Evolutionary conservation across 2,113 vertebrate species (phyloP), one percentile per base, ranked within the genome.

Genomic region (Carassius gibelio): DNA sequence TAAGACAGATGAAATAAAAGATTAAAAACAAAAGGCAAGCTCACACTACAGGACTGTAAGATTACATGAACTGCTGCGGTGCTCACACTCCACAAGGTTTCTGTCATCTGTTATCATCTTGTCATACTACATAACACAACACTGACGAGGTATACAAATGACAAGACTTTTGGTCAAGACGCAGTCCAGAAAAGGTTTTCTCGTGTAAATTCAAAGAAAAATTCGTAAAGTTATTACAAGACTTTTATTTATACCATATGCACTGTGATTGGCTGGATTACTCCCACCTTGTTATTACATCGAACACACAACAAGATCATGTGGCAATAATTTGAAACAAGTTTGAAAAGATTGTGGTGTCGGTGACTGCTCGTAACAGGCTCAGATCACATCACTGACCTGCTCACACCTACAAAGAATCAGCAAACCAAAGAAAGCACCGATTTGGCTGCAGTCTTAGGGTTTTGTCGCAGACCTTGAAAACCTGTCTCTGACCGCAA

Each of bases 1-100:
- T 42, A 94, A 38, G 17, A 66, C 3, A 45, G 42, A 42, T 13
- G 8, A 42, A 45, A 8, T 3, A 57, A 34, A 23, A 57, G 8
- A 45, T 45, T 45, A 15, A 52, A 52, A 52, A 52, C 50, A 15
- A 15, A 15, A 14, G 50, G 50, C 55, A 57, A 57, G 55, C 55
- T 57, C 55, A 7, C 55, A 57, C 15, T 19, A 7, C 55, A 19
- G 17, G 17, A 19, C 55, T 57, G 55, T 57, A 57, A 2, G 17
- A 57, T 15, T 57, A 57, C 55, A 6, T 57, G 15, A 57, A 57
- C 19, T 57, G 15, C 1, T 55, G 55, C 19, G 62, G 1, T 64
- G 5, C 4, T 64, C 23, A 30, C 4, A 26, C 62, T 26, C 21
- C 61, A 64, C 61, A 57, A 64, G 62, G 23, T 64, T 64, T 30